Percentiles rank a stretch among this genome's conserved stretches.
These are phyloP conservation scores for Ceraclea dissimilis DNA, from an alignment of 2,888 invertebrate species.

Conservation along the genomic window DNA sequence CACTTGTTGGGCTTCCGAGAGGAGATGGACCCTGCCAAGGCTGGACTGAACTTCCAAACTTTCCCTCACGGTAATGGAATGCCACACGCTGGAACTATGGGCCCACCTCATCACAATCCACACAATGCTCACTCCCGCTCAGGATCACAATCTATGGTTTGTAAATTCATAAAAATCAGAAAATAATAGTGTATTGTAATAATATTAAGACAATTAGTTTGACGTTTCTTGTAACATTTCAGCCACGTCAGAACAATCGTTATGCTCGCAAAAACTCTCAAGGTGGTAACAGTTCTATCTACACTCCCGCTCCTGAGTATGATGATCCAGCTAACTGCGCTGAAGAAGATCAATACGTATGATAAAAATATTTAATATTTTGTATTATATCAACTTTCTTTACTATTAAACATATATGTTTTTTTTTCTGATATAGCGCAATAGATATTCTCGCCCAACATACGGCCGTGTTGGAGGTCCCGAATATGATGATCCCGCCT, in stretches of 20 bases:
- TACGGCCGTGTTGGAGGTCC: constrained; percentile 57
- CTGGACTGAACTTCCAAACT: constrained; percentile 77
- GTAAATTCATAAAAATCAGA: not conserved
- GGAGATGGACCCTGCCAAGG: constrained; percentile 90
- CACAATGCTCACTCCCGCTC: constrained; percentile 75
- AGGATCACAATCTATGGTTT: constrained; percentile 83
- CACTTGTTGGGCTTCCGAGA: constrained; percentile 91
- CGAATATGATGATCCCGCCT: constrained; percentile 90
- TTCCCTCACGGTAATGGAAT: constrained; percentile 69
- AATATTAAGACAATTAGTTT: too few relatives aligned
- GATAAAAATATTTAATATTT: too few relatives aligned
- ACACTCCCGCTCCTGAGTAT: constrained; percentile 79
- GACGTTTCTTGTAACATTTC: constrained; percentile 1
- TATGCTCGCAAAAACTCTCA: constrained; percentile 67
- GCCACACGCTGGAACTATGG: constrained; percentile 74
- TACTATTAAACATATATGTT: not conserved
- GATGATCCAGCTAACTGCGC: constrained; percentile 91
- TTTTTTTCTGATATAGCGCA: constrained; percentile 35
- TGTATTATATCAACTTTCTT: too few relatives aligned
- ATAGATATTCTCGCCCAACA: constrained; percentile 67
- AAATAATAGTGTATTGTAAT: too few relatives aligned
- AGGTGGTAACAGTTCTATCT: constrained; percentile 75
- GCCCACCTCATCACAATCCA: constrained; percentile 65
- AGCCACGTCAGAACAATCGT: constrained; percentile 61
- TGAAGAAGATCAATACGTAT: constrained; percentile 83